Evolutionary conservation across 2,113 vertebrate genomes (phyloP), one percentile per base, ranked within the genome.

Genomic region (Speoplatyrhinus poulsoni): DNA sequence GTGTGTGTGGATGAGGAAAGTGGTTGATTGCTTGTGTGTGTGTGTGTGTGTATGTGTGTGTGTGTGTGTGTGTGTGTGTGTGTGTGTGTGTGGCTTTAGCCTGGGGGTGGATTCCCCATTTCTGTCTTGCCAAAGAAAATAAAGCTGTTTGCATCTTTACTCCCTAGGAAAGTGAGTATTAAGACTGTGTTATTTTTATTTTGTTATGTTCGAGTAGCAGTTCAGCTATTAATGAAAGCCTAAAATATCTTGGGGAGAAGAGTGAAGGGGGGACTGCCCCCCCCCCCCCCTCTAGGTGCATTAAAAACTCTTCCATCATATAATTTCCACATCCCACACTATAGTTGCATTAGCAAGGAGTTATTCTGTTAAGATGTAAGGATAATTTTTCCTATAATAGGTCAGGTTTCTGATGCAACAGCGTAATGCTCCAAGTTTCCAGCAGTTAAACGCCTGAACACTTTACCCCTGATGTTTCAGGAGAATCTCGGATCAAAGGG

Each of bases 381-480:
- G 46, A 33, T 56, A 11, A 69, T 82, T 84, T 76, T 80, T 74
- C 82, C 76, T 54, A 72, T 60, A 82, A 67, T 68, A 69, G 53
- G 75, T 86, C 84, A 80, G 60, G 48, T 66, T 71, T 75, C 73
- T 69, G 58, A 74, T 16, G 9, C 12, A 60, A 47, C 69, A 58
- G 73, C 60, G 70, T 52, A 71, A 63, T 4, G 3, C 46, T 76
- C 65, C 60, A 66, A 54, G 78, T 87, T 86, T 87, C 81, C 77
- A 73, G 52, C 72, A 53, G 9, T 19, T 70, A 62, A 32, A 65
- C 75, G 66, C 66, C 74, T 69, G 73, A 70, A 75, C 48, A 61
- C 50, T 71, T 63, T 58, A 41, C 67, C 58, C 19, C n/a, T 41
- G 63, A 58, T 72, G 66, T 67, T 41, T 41, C 36, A 41, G 4